phyloP scores from a whole-genome alignment of 2,888 invertebrate genomes.

The Tricholauxania praeusta region DNA sequence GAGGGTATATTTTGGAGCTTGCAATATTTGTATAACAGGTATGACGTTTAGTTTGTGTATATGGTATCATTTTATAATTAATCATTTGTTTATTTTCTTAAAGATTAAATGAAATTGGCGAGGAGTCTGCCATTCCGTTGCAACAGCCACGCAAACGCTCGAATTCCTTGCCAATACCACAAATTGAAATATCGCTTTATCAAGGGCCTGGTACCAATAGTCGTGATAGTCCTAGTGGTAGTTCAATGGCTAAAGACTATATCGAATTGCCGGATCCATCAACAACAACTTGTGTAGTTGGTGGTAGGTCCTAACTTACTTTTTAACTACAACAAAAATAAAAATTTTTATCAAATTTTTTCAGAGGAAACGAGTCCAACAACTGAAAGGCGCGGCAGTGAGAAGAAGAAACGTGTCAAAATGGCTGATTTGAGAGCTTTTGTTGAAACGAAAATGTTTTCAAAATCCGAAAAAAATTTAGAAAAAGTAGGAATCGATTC shows the following conservation, averaged over 20 bases:
- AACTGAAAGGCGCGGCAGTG: slow-evolving; percentile 77
- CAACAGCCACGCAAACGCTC: slow-evolving; percentile 88
- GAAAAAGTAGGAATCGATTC: slow-evolving; percentile 87
- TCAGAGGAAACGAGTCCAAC: slow-evolving; percentile 58
- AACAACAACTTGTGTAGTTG: slow-evolving; percentile 66
- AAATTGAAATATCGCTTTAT: slow-evolving; percentile 89
- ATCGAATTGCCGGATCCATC: slow-evolving; percentile 83
- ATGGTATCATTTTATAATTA: not conserved
- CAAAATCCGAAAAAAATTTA: slow-evolving; percentile 90
- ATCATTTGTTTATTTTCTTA: not conserved
- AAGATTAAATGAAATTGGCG: slow-evolving; percentile 88
- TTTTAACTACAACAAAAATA: not conserved
- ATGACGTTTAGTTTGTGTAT: slow-evolving; percentile 37
- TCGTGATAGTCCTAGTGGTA: slow-evolving; percentile 65
- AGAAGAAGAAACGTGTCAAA: slow-evolving; percentile 89
- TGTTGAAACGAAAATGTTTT: slow-evolving; percentile 90
- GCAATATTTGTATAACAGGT: slow-evolving; percentile 91
- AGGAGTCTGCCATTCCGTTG: slow-evolving; percentile 79
- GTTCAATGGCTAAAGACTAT: slow-evolving; percentile 75
- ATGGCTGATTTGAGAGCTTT: slow-evolving; percentile 93
- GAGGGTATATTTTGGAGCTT: slow-evolving; percentile 98
- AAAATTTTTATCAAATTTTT: slow-evolving; percentile 5
- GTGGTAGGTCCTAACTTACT: slow-evolving; percentile 47
- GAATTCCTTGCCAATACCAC: slow-evolving; percentile 93
- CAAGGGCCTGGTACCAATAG: slow-evolving; percentile 76